Base-by-base conservation (phyloP, 2,888 invertebrate species). In the Pristionchus arcanus region DNA sequence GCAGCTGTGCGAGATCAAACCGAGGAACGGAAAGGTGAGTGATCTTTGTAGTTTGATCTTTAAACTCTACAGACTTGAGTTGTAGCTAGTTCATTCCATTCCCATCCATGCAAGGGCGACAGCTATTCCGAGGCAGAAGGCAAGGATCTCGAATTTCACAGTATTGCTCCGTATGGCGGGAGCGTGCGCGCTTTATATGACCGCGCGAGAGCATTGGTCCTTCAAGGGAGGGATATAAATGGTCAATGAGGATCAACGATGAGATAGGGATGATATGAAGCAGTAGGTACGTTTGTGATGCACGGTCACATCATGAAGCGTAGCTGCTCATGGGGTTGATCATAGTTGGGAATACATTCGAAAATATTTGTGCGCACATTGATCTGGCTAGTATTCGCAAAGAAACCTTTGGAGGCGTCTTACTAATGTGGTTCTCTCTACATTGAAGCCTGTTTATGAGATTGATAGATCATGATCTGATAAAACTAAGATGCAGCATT, bases 1-100 rank as follows among this genome's bases (percentile, higher is more conserved):
- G 11, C n/a, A 87, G 19, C 34, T 87, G 15, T 87, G 87, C 55
- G 87, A 87, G 11, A 87, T 87, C 87, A 87, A 87, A 28, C n/a
- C 21, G 31, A 87, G 87, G 49, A 49, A 87, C 25, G 87, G 87
- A 13, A 87, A 87, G 87, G 87, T 68, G 34, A 37, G 37, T 68
- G 87, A 31, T 53, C 37, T 37, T 37, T 34, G 31, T 28, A 25
- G 21, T 34, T 25, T 77, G 77, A 34, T 49, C 4, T 49, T 49
- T 49, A 13, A 49, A 16, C n/a, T 74, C 11, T 74, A 21, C 15
- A 81, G 2, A 7, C 74, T 19, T 42, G 63, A 25, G 21, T 37
- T 34, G 42, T 37, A 1, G 31, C 37, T 34, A 37, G 74, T 3
- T 37, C 74, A 74, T 11, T 74, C 74, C 74, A 37, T 74, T 74